phyloP scores from a whole-genome alignment of 2,113 vertebrate species.

The Macrotus californicus region DNA sequence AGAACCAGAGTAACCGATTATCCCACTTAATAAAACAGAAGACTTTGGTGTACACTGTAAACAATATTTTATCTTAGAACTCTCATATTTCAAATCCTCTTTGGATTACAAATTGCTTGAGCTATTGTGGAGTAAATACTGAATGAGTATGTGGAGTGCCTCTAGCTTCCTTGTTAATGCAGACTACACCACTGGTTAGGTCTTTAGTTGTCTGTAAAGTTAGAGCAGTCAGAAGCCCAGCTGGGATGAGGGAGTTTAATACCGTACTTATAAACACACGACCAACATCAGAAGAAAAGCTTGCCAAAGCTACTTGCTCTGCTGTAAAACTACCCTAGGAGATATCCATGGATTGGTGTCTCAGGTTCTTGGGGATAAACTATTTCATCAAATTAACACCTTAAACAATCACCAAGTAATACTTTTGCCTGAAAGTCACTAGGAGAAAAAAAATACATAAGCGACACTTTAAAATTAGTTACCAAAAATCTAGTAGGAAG shows the following conservation, averaged over 20 bases:
- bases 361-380: constrained; percentile 97
- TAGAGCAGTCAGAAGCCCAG: constrained; percentile 94
- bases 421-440: constrained; percentile 67
- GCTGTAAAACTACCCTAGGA: constrained; percentile 95
- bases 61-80: constrained; percentile 96
- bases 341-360: constrained; percentile 96
- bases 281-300: constrained; percentile 95
- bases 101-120: constrained; percentile 94
- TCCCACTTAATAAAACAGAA: constrained; percentile 94
- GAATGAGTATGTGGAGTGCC: constrained; percentile 96
- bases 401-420: constrained; percentile 70
- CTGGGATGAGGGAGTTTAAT: constrained; percentile 94
- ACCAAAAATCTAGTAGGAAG: constrained; percentile 66
- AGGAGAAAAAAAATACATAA: constrained; percentile 68
- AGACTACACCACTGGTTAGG: constrained; percentile 93
- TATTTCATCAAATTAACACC: constrained; percentile 97
- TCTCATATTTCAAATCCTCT: constrained; percentile 95
- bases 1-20: constrained; percentile 92
- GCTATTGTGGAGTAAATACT: constrained; percentile 96
- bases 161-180: constrained; percentile 95
- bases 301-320: constrained; percentile 93
- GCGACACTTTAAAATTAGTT: constrained; percentile 70
- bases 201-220: constrained; percentile 96
- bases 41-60: constrained; percentile 93
- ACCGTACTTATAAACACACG: constrained; percentile 92